Evolutionary conservation across 2,113 vertebrate genomes (phyloP).

Genomic region (Octodon degus): DNA sequence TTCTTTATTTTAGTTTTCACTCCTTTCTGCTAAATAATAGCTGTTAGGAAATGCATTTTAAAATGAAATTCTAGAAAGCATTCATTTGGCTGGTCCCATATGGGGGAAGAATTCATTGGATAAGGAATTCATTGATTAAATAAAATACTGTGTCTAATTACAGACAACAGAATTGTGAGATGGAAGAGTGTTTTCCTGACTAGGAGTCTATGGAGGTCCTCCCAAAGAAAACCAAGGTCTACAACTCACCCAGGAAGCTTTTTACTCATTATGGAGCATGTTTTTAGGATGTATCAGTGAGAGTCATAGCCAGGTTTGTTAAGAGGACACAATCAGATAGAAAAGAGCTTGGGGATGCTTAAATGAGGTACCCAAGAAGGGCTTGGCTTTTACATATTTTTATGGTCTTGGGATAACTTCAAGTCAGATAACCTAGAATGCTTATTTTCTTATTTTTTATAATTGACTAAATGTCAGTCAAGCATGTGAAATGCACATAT

Average conservation of each 20-base stretch:
- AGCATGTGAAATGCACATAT: not conserved
- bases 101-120: not conserved
- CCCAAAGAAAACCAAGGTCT: no score
- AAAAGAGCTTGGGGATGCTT: not conserved
- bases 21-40: not conserved
- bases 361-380: not conserved
- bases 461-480: not conserved
- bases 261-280: not conserved
- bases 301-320: not conserved
- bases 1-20: not conserved
- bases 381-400: not conserved
- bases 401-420: not conserved
- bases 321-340: not conserved
- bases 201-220: no score
- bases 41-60: constrained; percentile 1
- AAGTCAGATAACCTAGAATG: not conserved
- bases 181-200: no score
- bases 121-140: not conserved
- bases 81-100: not conserved
- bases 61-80: not conserved
- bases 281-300: not conserved
- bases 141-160: not conserved
- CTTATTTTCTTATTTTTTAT: not conserved
- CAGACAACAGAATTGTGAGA: not conserved
- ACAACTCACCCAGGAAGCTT: not conserved